Evolutionary conservation across 2,888 invertebrate genomes (phyloP).

Genomic region (Petrolisthes cinctipes): DNA sequence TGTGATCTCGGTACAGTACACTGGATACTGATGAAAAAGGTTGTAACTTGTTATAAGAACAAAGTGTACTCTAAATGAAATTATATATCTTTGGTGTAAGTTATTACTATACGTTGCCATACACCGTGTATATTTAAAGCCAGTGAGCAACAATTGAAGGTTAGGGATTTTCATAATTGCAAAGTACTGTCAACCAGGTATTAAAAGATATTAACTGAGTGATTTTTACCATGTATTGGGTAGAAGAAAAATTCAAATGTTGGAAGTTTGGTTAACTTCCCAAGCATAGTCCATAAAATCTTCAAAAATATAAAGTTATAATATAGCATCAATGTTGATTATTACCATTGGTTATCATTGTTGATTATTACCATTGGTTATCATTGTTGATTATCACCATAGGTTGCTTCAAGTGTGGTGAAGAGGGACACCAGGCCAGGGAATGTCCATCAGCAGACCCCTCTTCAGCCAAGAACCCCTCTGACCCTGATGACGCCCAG

Average conservation of each 20-base stretch:
- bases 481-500: conserved; percentile 66
- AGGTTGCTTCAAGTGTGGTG: conserved; percentile 55
- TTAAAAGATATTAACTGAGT: too few relatives aligned
- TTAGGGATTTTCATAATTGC: too few relatives aligned
- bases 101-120: too few relatives aligned
- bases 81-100: too few relatives aligned
- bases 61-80: too few relatives aligned
- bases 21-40: too few relatives aligned
- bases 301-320: neutral
- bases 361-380: conserved; percentile 18
- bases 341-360: neutral
- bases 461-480: neutral
- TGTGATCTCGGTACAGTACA: too few relatives aligned
- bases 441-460: conserved; percentile 45
- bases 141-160: too few relatives aligned
- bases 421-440: conserved; percentile 55
- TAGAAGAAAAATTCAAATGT: neutral
- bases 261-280: neutral
- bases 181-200: too few relatives aligned
- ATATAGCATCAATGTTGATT: neutral
- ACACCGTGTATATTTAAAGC: too few relatives aligned
- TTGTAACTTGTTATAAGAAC: too few relatives aligned
- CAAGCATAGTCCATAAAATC: neutral
- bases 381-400: neutral
- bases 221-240: too few relatives aligned